A percentile compares a stretch with the other conserved stretches of the same genome.
Evolutionary conservation across 2,797 vertebrate species (phyloP).

Genomic region (Acropternis orthonyx): DNA sequence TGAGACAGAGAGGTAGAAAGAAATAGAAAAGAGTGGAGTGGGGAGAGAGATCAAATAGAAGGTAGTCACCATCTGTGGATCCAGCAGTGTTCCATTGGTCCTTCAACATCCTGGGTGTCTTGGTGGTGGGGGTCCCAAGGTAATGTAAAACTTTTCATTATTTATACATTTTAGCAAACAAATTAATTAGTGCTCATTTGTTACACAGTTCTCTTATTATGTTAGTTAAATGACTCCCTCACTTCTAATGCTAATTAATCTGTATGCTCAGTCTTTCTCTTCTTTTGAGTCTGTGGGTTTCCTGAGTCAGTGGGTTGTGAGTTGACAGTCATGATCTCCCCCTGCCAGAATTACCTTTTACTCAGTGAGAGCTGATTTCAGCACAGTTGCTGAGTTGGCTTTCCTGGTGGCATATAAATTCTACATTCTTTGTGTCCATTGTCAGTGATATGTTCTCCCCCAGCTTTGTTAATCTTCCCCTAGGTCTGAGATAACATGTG

Average conservation of each 20-base stretch:
- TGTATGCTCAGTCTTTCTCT: neutral
- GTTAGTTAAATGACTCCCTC: neutral
- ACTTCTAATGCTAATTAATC: neutral
- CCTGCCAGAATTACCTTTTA: neutral
- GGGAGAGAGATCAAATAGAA: neutral
- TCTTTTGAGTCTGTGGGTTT: neutral
- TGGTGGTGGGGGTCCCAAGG: neutral
- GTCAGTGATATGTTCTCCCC: neutral
- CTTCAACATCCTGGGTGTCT: neutral
- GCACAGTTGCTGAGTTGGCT: neutral
- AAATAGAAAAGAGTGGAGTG: neutral
- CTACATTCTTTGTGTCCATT: neutral
- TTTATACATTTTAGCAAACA: neutral
- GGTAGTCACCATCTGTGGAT: neutral
- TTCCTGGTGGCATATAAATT: neutral
- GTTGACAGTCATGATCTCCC: neutral
- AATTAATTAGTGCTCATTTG: neutral
- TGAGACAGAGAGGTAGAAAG: neutral
- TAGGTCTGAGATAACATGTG: neutral
- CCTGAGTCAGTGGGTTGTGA: neutral
- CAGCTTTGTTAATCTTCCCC: neutral
- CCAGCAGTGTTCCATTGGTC: neutral
- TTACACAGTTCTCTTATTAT: neutral
- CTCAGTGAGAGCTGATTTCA: neutral
- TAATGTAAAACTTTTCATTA: neutral